These are phyloP conservation scores for Taenioides sp. DNA, from an alignment of 2,797 vertebrate species.

Conservation along the genomic window DNA sequence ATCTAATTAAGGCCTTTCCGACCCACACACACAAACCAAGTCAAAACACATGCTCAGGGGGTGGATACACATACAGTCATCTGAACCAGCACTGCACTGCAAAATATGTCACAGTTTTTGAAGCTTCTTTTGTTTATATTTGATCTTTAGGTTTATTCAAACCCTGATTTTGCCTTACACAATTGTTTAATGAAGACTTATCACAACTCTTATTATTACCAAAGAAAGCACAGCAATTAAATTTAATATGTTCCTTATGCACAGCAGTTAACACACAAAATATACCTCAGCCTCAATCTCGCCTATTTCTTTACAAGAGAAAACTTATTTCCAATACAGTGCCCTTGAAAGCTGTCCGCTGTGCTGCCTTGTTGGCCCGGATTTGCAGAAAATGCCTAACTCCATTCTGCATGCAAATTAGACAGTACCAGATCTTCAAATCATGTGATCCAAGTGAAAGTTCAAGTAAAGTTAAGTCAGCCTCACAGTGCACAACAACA, in stretches of 20 bases:
- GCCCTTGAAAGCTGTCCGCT: conserved; percentile 8
- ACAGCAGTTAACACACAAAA: background rate
- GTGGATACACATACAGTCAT: conserved; percentile 16
- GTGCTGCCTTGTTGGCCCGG: conserved; percentile 5
- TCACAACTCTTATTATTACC: background rate
- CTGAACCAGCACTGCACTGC: conserved; percentile 8
- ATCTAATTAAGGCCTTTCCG: conserved; percentile 54
- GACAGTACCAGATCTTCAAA: conserved; percentile 7
- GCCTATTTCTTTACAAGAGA: background rate
- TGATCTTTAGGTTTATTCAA: background rate
- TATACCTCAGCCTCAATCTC: background rate
- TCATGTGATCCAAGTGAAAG: conserved; percentile 2
- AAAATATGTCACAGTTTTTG: background rate
- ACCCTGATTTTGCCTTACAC: background rate
- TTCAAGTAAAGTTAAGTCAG: conserved; percentile 32
- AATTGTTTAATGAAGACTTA: background rate
- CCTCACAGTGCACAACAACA: conserved; percentile 8
- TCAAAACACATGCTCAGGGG: conserved; percentile 21
- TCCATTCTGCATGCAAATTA: conserved; percentile 7
- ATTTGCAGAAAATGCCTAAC: conserved; percentile 7
- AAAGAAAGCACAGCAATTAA: background rate
- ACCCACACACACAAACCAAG: conserved; percentile 20
- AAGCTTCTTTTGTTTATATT: background rate
- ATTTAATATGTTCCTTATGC: background rate
- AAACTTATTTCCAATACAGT: conserved; percentile 1